phyloP scores from a whole-genome alignment of 2,888 invertebrate genomes.

The Tetropium fuscum region DNA sequence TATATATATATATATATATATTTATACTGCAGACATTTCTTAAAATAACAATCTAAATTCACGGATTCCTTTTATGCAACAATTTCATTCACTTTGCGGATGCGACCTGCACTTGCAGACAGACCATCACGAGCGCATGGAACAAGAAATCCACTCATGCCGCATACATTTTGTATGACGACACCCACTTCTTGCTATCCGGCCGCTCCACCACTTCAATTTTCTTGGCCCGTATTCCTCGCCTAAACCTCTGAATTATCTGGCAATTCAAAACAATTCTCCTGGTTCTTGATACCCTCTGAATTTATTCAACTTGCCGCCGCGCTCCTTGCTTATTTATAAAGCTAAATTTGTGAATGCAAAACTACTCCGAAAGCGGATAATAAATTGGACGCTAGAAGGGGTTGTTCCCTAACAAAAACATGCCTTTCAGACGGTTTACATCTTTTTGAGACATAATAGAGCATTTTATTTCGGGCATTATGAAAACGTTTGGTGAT shows the following conservation, averaged over 20 bases:
- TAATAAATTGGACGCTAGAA: conserved; percentile 27
- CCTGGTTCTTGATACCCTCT: conserved; percentile 24
- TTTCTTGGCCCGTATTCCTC: conserved; percentile 41
- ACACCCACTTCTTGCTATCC: conserved; percentile 52
- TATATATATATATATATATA: too few relatives aligned
- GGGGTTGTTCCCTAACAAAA: conserved; percentile 15
- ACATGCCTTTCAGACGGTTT: too few relatives aligned
- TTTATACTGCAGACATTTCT: too few relatives aligned
- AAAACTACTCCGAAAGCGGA: conserved; percentile 25
- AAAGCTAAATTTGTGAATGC: conserved; percentile 27
- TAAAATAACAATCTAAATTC: too few relatives aligned
- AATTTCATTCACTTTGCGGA: conserved; percentile 17
- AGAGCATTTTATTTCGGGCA: too few relatives aligned
- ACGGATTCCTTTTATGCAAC: too few relatives aligned
- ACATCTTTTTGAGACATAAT: too few relatives aligned
- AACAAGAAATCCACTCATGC: conserved; percentile 61
- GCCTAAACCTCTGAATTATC: conserved; percentile 36
- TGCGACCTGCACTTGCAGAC: conserved; percentile 24
- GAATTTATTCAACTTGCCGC: conserved; percentile 31
- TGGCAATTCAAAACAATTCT: conserved; percentile 26
- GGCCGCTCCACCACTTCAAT: conserved; percentile 51
- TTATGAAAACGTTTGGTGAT: too few relatives aligned
- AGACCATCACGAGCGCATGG: conserved; percentile 15
- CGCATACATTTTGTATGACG: conserved; percentile 64
- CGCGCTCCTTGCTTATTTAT: conserved; percentile 29